These are phyloP conservation scores for Ptychadena robeensis DNA, from an alignment of 2,797 vertebrate genomes.

Conservation along the genomic window DNA sequence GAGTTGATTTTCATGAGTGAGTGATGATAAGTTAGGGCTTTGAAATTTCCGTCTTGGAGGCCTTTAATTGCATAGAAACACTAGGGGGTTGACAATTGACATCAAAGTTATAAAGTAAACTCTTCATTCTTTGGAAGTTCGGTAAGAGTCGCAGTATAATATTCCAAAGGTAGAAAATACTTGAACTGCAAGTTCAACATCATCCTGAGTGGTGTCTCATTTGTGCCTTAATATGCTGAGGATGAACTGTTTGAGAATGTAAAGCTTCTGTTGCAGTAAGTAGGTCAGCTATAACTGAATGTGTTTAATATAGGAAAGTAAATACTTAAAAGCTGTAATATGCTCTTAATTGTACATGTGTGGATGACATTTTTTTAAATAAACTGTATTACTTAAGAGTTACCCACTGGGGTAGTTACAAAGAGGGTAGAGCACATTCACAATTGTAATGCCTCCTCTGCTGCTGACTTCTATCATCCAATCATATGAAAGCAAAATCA, in stretches of 20 bases:
- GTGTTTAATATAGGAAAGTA: neutral
- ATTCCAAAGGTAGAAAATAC: constrained; percentile 64
- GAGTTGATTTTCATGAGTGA: constrained; percentile 62
- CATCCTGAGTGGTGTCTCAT: neutral
- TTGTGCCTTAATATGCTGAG: constrained; percentile 14
- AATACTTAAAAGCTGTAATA: neutral
- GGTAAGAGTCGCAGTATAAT: constrained; percentile 63
- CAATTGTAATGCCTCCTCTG: too few relatives aligned
- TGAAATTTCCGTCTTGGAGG: constrained; percentile 59
- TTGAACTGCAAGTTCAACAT: constrained; percentile 59
- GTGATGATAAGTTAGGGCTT: constrained; percentile 65
- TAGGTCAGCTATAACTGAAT: constrained; percentile 11
- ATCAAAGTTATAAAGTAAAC: constrained; percentile 64
- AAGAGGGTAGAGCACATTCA: too few relatives aligned
- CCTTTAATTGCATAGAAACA: constrained; percentile 65
- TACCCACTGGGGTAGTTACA: too few relatives aligned
- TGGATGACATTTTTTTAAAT: neutral
- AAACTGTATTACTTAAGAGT: too few relatives aligned
- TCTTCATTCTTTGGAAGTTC: constrained; percentile 61
- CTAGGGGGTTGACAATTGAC: constrained; percentile 62
- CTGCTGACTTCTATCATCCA: too few relatives aligned
- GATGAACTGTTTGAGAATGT: constrained; percentile 27
- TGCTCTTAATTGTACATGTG: neutral
- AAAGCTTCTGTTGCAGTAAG: constrained; percentile 3
- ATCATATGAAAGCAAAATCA: too few relatives aligned